phyloP scores from a whole-genome alignment of 2,888 invertebrate genomes.

The Tyria jacobaeae region DNA sequence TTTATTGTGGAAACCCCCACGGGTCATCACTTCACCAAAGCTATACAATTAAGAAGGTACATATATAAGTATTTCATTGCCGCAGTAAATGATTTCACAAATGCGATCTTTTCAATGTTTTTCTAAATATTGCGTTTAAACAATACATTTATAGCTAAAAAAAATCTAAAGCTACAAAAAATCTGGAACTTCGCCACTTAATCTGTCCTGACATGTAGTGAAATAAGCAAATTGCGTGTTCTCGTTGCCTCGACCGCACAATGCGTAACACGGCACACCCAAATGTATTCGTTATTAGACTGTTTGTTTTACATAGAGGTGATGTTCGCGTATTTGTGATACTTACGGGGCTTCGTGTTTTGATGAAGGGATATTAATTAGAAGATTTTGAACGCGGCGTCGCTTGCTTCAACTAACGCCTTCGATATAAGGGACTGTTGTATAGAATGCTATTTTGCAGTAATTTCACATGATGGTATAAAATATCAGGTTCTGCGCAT shows the following conservation, averaged over 20 bases:
- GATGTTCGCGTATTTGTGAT: slow-evolving; percentile 17
- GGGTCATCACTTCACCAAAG: too few relatives aligned
- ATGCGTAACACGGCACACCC: slow-evolving; percentile 47
- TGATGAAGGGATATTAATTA: slow-evolving; percentile 13
- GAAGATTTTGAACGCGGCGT: background rate
- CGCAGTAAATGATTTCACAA: too few relatives aligned
- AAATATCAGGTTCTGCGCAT: too few relatives aligned
- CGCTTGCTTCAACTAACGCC: background rate
- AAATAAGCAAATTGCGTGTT: slow-evolving; percentile 57
- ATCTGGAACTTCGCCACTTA: background rate
- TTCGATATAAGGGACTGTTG: background rate
- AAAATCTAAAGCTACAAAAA: background rate
- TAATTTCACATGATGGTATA: too few relatives aligned
- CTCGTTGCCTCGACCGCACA: slow-evolving; percentile 52
- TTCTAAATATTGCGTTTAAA: too few relatives aligned
- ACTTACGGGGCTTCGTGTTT: slow-evolving; percentile 12
- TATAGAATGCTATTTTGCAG: too few relatives aligned
- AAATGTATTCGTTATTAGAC: slow-evolving; percentile 59
- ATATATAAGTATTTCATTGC: too few relatives aligned
- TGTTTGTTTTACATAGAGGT: slow-evolving; percentile 39
- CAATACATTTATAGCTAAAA: too few relatives aligned
- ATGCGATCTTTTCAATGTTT: too few relatives aligned
- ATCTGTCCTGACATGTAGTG: slow-evolving; percentile 48
- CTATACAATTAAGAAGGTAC: too few relatives aligned
- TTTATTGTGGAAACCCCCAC: too few relatives aligned